A percentile compares a stretch with the other conserved stretches of the same genome.
phyloP scores from a whole-genome alignment of 2,888 invertebrate species.

The Calliopum simillimum region DNA sequence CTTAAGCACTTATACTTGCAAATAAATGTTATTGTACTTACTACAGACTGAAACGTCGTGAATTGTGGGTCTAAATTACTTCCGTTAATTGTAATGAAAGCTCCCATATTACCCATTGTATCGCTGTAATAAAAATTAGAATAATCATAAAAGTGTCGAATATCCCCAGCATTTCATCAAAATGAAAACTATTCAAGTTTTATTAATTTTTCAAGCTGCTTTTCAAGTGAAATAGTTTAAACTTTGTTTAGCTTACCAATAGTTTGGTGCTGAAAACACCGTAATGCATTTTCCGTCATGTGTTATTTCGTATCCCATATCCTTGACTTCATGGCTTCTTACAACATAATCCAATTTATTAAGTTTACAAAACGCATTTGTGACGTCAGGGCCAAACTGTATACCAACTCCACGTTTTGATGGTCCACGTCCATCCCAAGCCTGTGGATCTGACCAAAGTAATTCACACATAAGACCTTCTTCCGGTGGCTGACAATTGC shows the following conservation, averaged over 20 bases:
- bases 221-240: not conserved
- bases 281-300: conserved; percentile 98
- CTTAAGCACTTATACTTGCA: too few species aligned
- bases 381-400: conserved; percentile 99
- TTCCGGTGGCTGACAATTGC: conserved; percentile 97
- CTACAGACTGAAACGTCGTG: conserved; percentile 94
- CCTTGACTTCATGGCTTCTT: conserved; percentile 97
- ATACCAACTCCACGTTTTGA: conserved; percentile 98
- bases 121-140: conserved; percentile 76
- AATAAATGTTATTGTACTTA: conserved; percentile 69
- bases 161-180: too few species aligned
- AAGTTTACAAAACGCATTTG: conserved; percentile 81
- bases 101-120: conserved; percentile 99
- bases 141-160: not conserved
- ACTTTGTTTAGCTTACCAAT: conserved; percentile 78
- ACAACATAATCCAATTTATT: conserved; percentile 95
- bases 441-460: conserved; percentile 98
- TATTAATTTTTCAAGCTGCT: not conserved
- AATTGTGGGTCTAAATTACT: conserved; percentile 91
- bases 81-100: conserved; percentile 95
- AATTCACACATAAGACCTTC: conserved; percentile 98
- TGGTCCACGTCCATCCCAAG: conserved; percentile 86
- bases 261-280: conserved; percentile 99
- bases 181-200: not conserved
- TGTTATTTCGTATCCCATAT: conserved; percentile 93